Percentiles rank a stretch among this genome's conserved stretches.
Evolutionary conservation across 2,797 vertebrate genomes (phyloP).

Genomic region (Malurus leucopterus): DNA sequence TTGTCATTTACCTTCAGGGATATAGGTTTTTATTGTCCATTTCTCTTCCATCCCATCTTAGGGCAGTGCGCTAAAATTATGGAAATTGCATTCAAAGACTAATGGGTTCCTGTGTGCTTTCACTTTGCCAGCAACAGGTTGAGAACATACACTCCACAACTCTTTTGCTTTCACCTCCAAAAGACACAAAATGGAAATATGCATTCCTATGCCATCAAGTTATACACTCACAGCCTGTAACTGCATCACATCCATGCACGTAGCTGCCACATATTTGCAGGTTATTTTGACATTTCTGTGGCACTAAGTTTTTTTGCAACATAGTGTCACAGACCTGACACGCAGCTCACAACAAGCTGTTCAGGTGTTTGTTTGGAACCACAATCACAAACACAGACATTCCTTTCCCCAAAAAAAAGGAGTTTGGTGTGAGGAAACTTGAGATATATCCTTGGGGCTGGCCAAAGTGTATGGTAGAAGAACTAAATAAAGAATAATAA

Average conservation of each 20-base stretch:
- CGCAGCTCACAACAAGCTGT: background rate
- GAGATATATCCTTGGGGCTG: background rate
- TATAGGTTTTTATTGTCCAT: background rate
- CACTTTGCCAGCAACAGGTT: background rate
- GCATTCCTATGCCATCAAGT: background rate
- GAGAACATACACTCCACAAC: background rate
- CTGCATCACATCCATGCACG: background rate
- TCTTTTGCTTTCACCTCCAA: background rate
- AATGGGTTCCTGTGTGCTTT: background rate
- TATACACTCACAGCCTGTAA: background rate
- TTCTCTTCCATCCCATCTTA: background rate
- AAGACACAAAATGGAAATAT: background rate
- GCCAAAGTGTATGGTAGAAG: background rate
- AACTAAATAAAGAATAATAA: background rate
- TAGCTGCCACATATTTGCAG: background rate
- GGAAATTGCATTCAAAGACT: background rate
- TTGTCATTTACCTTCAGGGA: background rate
- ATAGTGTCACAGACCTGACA: background rate
- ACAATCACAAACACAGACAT: rapidly evolving
- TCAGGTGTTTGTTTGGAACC: background rate
- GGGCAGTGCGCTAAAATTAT: background rate
- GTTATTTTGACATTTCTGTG: background rate
- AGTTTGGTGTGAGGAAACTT: background rate
- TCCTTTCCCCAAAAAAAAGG: rapidly evolving
- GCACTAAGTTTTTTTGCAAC: background rate